Percentiles rank a stretch among this genome's conserved stretches.
phyloP scores from a whole-genome alignment of 2,797 vertebrate genomes.

The Cossypha caffra region DNA sequence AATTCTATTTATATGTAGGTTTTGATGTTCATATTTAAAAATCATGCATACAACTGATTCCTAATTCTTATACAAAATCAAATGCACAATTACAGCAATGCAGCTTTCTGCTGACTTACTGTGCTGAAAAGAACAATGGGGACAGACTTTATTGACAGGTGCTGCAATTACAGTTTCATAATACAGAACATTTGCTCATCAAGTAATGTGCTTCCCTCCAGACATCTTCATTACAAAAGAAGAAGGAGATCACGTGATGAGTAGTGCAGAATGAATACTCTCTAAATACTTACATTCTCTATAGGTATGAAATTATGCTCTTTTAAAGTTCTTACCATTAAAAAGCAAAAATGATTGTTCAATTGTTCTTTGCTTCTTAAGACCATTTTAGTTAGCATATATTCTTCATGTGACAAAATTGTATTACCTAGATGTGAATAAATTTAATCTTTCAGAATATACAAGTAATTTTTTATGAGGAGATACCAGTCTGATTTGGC shows the following conservation, averaged over 20 bases:
- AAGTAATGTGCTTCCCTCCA: constrained; percentile 2
- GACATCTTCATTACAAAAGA: constrained; percentile 26
- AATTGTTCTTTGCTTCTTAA: neutral
- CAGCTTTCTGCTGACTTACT: constrained; percentile 4
- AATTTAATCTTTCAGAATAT: neutral
- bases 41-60: neutral
- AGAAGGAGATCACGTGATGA: neutral
- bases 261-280: neutral
- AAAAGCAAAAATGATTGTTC: neutral
- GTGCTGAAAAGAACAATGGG: constrained; percentile 29
- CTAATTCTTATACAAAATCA: neutral
- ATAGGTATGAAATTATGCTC: neutral
- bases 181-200: neutral
- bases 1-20: neutral
- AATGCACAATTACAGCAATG: neutral
- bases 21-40: neutral
- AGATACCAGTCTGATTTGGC: neutral
- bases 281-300: neutral
- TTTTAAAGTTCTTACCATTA: neutral
- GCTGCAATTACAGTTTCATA: constrained; percentile 44
- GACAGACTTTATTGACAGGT: constrained; percentile 34
- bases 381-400: neutral
- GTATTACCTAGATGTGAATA: neutral
- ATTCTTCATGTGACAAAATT: neutral
- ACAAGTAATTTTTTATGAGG: neutral